A percentile compares a stretch with the other conserved stretches of the same genome.
These are phyloP conservation scores for Aramus guarauna DNA, from an alignment of 2,113 vertebrate genomes.

Conservation along the genomic window DNA sequence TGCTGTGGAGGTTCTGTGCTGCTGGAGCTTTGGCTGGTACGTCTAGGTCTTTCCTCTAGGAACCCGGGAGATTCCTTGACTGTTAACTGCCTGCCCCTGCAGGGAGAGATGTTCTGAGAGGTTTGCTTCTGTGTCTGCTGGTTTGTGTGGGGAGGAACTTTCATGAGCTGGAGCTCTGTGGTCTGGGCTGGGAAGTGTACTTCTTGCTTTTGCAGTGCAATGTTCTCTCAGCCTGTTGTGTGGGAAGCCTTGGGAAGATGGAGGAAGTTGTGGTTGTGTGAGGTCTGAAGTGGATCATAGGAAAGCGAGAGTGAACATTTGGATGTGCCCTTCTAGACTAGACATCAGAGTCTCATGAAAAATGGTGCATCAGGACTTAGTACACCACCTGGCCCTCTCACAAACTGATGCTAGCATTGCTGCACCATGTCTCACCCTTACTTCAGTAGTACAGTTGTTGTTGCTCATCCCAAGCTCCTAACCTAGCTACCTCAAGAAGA, in stretches of 20 bases:
- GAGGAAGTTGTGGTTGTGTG: background rate
- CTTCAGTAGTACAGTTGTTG: too few relatives aligned
- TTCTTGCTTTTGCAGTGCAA: too few relatives aligned
- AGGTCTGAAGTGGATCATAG: background rate
- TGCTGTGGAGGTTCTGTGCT: accelerated
- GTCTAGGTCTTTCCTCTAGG: background rate
- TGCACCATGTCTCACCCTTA: too few relatives aligned
- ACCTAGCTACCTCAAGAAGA: background rate
- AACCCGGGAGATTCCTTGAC: too few relatives aligned
- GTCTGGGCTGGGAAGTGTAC: background rate
- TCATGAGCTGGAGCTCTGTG: background rate
- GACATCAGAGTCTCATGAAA: accelerated
- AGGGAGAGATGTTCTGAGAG: background rate
- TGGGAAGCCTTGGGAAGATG: background rate
- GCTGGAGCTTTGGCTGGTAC: background rate
- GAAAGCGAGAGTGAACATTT: too few relatives aligned
- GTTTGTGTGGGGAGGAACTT: background rate
- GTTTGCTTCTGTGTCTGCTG: background rate
- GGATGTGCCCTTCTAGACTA: background rate
- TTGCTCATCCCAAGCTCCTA: background rate
- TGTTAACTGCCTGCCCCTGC: accelerated
- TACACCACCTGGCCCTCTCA: accelerated
- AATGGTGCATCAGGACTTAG: background rate
- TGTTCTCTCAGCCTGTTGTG: background rate
- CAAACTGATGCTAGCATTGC: accelerated